Percentiles rank a stretch among this genome's conserved stretches.
Conservation (phyloP, 2,797 vertebrate species). For the Meda fulgida region DNA sequence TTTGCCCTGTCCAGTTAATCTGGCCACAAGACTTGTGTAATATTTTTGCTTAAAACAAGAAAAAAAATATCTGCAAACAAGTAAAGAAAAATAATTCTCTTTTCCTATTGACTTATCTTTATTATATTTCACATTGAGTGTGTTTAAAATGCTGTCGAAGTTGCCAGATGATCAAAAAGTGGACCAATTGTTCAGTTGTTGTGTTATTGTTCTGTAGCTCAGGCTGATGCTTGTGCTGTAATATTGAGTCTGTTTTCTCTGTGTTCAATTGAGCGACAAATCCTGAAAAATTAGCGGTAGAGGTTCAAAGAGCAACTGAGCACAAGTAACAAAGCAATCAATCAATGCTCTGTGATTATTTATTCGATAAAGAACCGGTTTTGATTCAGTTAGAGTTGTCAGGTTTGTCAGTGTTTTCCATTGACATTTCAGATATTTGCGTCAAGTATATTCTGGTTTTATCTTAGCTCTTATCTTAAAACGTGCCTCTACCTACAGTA, state of each 20-base stretch:
- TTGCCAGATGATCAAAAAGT: background rate
- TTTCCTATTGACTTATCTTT: too few species aligned
- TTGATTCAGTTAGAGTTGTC: background rate
- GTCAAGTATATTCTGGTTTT: background rate
- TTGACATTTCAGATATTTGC: background rate
- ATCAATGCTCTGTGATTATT: background rate
- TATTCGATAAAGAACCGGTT: background rate
- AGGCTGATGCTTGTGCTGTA: slow-evolving; percentile 59
- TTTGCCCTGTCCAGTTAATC: too few species aligned
- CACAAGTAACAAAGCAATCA: slow-evolving; percentile 22
- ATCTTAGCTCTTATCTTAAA: background rate
- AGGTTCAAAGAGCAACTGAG: background rate
- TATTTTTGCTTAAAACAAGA: too few species aligned
- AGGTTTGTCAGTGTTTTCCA: background rate
- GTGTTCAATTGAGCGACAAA: slow-evolving; percentile 62
- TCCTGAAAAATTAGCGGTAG: background rate
- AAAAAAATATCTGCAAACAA: too few species aligned
- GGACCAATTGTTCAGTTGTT: background rate
- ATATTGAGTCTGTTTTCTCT: slow-evolving; percentile 74
- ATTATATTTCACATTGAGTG: background rate
- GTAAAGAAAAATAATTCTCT: too few species aligned
- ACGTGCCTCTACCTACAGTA: background rate
- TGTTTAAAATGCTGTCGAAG: background rate
- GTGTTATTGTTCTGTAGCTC: slow-evolving; percentile 6
- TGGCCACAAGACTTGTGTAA: too few species aligned